phyloP scores from a whole-genome alignment of 2,797 vertebrate species.

The Acomys russatus region DNA sequence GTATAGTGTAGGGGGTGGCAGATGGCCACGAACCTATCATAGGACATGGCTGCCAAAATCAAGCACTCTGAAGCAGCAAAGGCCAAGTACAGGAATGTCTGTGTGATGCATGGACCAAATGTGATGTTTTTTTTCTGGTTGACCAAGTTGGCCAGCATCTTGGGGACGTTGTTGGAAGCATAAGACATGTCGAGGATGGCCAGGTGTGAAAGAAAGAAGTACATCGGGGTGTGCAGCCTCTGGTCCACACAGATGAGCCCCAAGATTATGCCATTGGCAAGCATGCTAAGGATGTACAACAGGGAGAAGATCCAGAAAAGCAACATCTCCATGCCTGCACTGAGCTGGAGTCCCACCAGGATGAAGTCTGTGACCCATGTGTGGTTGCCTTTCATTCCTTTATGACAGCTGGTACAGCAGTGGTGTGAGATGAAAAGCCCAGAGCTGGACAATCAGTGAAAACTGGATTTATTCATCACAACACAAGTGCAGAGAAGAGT shows the following conservation, averaged over 20 bases:
- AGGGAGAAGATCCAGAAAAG: slow-evolving; percentile 74
- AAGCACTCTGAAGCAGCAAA: slow-evolving; percentile 71
- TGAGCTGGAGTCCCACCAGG: slow-evolving; percentile 73
- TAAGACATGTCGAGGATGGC: slow-evolving; percentile 74
- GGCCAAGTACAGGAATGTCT: slow-evolving; percentile 71
- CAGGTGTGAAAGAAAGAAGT: slow-evolving; percentile 81
- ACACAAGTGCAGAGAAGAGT: neutral
- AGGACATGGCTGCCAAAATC: slow-evolving; percentile 80
- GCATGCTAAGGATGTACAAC: slow-evolving; percentile 54
- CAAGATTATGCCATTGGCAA: slow-evolving; percentile 71
- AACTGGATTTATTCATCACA: neutral
- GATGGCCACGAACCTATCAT: slow-evolving; percentile 79
- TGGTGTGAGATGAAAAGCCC: neutral
- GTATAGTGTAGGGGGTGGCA: slow-evolving; percentile 73
- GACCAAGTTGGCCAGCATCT: slow-evolving; percentile 71
- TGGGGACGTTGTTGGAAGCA: slow-evolving; percentile 69
- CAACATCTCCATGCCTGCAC: neutral
- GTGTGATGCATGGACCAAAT: slow-evolving; percentile 55
- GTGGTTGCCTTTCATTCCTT: slow-evolving; percentile 62
- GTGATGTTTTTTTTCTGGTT: slow-evolving; percentile 47
- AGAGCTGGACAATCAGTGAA: neutral
- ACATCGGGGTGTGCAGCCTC: slow-evolving; percentile 72
- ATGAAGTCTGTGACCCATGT: slow-evolving; percentile 69
- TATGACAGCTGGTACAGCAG: neutral
- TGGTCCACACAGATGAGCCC: slow-evolving; percentile 69